Evolutionary conservation across 2,888 invertebrate species (phyloP).

Genomic region (Diaprepes abbreviatus): DNA sequence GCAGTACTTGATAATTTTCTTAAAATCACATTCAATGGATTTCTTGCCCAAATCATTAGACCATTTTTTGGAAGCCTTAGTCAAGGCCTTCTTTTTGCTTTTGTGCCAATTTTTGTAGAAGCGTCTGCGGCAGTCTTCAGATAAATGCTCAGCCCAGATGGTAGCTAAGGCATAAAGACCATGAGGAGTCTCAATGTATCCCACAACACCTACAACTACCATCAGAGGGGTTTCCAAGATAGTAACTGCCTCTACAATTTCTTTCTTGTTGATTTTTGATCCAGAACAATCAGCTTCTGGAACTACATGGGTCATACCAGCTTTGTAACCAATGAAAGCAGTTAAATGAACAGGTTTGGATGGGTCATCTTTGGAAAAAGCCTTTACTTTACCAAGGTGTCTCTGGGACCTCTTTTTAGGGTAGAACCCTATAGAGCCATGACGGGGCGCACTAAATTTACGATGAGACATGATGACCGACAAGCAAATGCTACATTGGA

Average conservation of each 20-base stretch:
- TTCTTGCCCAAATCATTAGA: constrained; percentile 96
- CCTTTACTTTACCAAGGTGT: constrained; percentile 99
- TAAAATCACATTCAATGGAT: constrained; percentile 96
- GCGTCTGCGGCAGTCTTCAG: constrained; percentile 97
- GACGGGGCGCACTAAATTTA: constrained; percentile 99
- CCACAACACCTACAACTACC: constrained; percentile 97
- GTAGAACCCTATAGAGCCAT: constrained; percentile 99
- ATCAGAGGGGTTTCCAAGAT: constrained; percentile 98
- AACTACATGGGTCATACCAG: constrained; percentile 99
- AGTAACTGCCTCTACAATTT: constrained; percentile 99
- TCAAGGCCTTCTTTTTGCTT: constrained; percentile 99
- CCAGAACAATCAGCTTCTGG: constrained; percentile 99
- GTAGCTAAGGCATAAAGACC: constrained; percentile 95
- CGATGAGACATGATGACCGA: constrained; percentile 92
- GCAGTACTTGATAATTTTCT: constrained; percentile 98
- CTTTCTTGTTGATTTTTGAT: constrained; percentile 99
- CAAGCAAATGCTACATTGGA: constrained; percentile 51
- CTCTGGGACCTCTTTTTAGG: constrained; percentile 97
- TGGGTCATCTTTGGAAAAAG: constrained; percentile 98
- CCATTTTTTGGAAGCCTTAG: constrained; percentile 99
- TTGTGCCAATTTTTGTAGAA: constrained; percentile 99
- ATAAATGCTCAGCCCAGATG: constrained; percentile 98
- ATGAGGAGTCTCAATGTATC: constrained; percentile 98
- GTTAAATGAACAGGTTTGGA: constrained; percentile 97
- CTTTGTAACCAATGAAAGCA: constrained; percentile 98